Base-by-base conservation (phyloP, 2,113 vertebrate species). In the Probosciger aterrimus region DNA sequence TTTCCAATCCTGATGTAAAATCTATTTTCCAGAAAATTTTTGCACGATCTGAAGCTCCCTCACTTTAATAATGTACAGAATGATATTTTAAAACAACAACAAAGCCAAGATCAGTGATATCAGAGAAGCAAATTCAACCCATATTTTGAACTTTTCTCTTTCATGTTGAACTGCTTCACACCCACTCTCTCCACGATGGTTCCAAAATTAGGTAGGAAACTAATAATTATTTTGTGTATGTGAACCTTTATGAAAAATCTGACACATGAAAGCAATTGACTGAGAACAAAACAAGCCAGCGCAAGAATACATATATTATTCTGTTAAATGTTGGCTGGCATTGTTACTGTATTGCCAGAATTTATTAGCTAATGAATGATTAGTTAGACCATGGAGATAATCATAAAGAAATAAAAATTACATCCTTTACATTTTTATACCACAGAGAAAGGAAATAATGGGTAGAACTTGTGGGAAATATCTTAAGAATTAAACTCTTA, bases 1-100 rank as follows among this genome's bases (percentile, higher is more conserved):
- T 92, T 97, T 93, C 76, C 46, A 86, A 78, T 93, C 93, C 68
- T 11, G 10, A 88, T 86, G 86, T 13, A 77, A 93, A 90, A 95
- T 78, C 86, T 95, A 60, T 90, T 93, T 95, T 88, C 91, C 64
- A 37, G 75, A 90, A 80, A 18, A 18, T 59, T 93, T 88, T 94
- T 90, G 68, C 28, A 3, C 69, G 49, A 76, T 76, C 57, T 65
- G 52, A 88, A 93, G 28, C 82, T 90, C 79, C 64, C 31, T 80
- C 76, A 64, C 64, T 93, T 94, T 39, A 43, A 78, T 77, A 90
- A 93, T 9, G 5, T 50, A 81, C n/a, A 33, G 63, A 80, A 82
- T 39, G 33, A 10, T 93, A 86, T 86, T 94, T 93, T 86, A 75
- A 94, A 90, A 69, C 31, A 77, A 86, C 3, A 25, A 88, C 57